A percentile compares a stretch with the other conserved stretches of the same genome.
These are phyloP conservation scores for Selene dorsalis DNA, from an alignment of 2,797 vertebrate species.

Conservation along the genomic window DNA sequence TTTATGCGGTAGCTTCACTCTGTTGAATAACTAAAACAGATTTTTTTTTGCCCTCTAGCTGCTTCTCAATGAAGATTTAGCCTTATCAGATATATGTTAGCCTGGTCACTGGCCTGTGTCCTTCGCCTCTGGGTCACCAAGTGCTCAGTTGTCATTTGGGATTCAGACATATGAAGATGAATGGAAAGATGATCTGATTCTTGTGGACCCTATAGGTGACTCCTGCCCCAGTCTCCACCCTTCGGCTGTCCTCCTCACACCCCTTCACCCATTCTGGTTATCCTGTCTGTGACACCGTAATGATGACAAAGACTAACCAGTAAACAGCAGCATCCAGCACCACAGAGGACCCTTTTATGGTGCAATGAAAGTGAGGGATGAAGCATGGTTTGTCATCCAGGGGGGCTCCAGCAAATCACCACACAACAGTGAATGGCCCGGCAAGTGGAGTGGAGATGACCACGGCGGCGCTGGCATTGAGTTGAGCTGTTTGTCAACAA, in stretches of 20 bases:
- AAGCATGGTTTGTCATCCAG: slow-evolving; percentile 74
- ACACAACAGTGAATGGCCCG: slow-evolving; percentile 56
- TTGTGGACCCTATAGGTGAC: slow-evolving; percentile 64
- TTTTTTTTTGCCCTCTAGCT: slow-evolving; percentile 23
- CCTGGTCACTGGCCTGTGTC: slow-evolving; percentile 42
- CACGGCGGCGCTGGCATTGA: slow-evolving; percentile 60
- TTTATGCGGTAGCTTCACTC: slow-evolving; percentile 34
- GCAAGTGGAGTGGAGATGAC: slow-evolving; percentile 57
- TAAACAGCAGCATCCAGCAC: slow-evolving; percentile 74
- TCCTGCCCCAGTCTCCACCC: slow-evolving; percentile 51
- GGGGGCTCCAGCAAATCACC: slow-evolving; percentile 76
- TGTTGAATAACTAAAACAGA: slow-evolving; percentile 40
- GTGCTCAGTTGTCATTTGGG: slow-evolving; percentile 68
- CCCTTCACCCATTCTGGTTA: slow-evolving; percentile 65
- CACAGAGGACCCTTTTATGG: slow-evolving; percentile 79
- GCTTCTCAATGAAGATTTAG: slow-evolving; percentile 51
- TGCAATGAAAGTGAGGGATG: slow-evolving; percentile 84
- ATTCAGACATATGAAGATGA: slow-evolving; percentile 79
- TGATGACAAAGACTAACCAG: slow-evolving; percentile 84
- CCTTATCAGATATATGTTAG: slow-evolving; percentile 32
- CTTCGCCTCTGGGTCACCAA: slow-evolving; percentile 55
- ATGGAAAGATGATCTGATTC: slow-evolving; percentile 80
- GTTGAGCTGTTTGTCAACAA: slow-evolving; percentile 83
- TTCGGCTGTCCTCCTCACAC: slow-evolving; percentile 41
- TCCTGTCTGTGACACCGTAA: slow-evolving; percentile 79